Evolutionary conservation across 2,888 invertebrate genomes (phyloP).

Genomic region (Rugalucina vietnamica): DNA sequence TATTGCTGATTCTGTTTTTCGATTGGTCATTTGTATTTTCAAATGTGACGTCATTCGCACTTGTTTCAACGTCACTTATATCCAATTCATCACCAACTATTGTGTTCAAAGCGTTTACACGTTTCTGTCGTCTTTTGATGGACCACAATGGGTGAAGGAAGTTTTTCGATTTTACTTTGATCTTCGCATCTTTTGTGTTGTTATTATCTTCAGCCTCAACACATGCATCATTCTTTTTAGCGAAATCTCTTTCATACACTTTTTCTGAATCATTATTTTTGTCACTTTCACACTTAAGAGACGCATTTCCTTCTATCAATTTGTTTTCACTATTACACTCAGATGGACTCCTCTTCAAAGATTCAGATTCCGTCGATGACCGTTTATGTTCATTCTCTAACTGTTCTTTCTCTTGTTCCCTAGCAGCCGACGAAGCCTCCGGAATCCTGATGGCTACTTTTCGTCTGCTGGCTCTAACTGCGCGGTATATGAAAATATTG

Average conservation of each 20-base stretch:
- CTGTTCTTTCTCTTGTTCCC: neutral
- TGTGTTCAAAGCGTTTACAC: no score
- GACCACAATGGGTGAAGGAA: neutral
- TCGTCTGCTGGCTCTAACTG: constrained; percentile 66
- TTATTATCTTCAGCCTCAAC: neutral
- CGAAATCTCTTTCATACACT: no score
- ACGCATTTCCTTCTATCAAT: no score
- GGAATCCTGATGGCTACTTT: constrained; percentile 27
- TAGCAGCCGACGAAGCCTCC: neutral
- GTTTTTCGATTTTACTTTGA: neutral
- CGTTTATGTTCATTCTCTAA: neutral
- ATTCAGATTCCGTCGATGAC: neutral
- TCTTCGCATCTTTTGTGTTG: neutral
- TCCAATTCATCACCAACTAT: neutral
- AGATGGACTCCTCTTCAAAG: no score
- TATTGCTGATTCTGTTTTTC: neutral
- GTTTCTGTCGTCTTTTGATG: neutral
- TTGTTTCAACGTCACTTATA: neutral
- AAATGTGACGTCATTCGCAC: no score
- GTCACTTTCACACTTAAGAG: no score
- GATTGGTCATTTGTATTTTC: neutral
- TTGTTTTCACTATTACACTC: no score
- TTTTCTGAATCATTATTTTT: no score
- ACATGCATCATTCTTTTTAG: no score
- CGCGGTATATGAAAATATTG: constrained; percentile 71